These are phyloP conservation scores for Idris sp. DNA, from an alignment of 1,140 invertebrate genomes.

Conservation along the genomic window DNA sequence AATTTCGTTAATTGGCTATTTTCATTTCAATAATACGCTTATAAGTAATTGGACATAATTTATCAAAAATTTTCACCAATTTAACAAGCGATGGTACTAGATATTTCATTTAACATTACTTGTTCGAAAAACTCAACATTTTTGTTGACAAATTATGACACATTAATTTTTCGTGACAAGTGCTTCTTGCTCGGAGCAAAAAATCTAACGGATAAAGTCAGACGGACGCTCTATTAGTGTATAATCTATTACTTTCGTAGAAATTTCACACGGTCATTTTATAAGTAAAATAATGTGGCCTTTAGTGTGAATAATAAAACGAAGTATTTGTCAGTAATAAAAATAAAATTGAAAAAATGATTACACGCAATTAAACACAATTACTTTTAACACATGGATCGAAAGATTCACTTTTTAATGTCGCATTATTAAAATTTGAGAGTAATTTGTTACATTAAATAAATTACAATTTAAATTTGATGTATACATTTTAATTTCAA, in stretches of 20 bases:
- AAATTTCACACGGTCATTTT: slow-evolving; percentile 27
- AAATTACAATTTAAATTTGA: no score
- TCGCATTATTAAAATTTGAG: no score
- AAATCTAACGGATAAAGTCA: slow-evolving; percentile 50
- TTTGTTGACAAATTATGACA: slow-evolving; percentile 60
- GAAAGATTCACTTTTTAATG: no score
- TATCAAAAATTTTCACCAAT: slow-evolving; percentile 35
- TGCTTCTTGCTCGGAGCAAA: slow-evolving; percentile 39
- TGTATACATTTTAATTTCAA: no score
- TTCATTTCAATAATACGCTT: neutral
- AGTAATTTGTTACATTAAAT: no score
- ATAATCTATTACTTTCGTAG: slow-evolving; percentile 44
- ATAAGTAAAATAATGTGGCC: slow-evolving; percentile 8
- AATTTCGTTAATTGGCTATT: no score
- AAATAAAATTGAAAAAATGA: no score
- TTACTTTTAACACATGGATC: neutral
- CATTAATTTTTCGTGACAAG: slow-evolving; percentile 57
- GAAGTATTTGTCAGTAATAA: no score
- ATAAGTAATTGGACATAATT: neutral
- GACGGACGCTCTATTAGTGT: slow-evolving; percentile 54
- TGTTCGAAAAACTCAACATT: slow-evolving; percentile 29
- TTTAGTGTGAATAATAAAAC: slow-evolving; percentile 24
- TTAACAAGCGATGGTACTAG: slow-evolving; percentile 13
- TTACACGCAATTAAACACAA: no score
- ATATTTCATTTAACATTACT: slow-evolving; percentile 47